Conservation (phyloP, 2,797 vertebrate species). For the Chrysocyon brachyurus region DNA sequence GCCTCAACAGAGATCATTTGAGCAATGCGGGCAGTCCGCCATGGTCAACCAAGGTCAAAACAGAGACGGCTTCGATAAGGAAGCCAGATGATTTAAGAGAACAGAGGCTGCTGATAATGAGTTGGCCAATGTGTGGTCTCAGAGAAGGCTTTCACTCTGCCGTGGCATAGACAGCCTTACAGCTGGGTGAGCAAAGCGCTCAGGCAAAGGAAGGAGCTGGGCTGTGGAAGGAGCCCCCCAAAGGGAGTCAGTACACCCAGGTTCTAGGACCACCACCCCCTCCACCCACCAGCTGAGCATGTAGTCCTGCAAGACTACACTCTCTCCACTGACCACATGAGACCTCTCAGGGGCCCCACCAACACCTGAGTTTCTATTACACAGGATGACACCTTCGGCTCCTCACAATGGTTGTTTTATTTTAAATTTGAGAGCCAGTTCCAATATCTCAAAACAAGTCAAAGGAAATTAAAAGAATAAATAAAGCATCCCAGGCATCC, state of each 20-base stretch:
- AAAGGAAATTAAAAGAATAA: slow-evolving; percentile 71
- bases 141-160: neutral
- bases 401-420: slow-evolving; percentile 33
- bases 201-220: neutral
- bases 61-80: slow-evolving; percentile 29
- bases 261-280: neutral
- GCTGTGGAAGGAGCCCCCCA: neutral
- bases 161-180: rapidly evolving
- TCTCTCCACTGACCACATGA: neutral
- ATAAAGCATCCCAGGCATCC: slow-evolving; percentile 26
- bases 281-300: neutral
- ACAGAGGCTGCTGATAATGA: neutral
- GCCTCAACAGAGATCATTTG: neutral
- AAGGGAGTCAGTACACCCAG: neutral
- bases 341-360: neutral
- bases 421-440: slow-evolving; percentile 61
- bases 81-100: neutral
- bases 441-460: slow-evolving; percentile 56
- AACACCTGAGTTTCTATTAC: neutral
- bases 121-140: neutral
- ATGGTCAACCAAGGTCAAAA: neutral
- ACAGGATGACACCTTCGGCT: slow-evolving; percentile 29
- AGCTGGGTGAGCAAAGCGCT: neutral
- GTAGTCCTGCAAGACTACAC: neutral
- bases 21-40: neutral